These are phyloP conservation scores for Thalpophila matura DNA, from an alignment of 2,888 invertebrate genomes.

Conservation along the genomic window DNA sequence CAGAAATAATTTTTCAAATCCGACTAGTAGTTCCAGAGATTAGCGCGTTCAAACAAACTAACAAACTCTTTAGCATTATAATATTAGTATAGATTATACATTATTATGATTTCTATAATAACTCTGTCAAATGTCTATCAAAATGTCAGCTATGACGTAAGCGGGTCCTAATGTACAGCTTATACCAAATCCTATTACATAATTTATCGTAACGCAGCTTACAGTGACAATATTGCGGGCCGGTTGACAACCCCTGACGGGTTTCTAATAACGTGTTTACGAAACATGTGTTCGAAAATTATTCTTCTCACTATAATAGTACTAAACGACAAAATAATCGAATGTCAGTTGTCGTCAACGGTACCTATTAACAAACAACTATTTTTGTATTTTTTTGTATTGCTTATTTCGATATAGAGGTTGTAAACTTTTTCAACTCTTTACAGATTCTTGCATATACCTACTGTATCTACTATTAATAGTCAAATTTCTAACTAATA, in stretches of 20 bases:
- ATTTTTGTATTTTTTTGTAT: too few relatives aligned
- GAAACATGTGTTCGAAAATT: constrained; percentile 10
- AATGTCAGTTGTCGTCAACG: not conserved
- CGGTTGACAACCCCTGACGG: constrained; percentile 20
- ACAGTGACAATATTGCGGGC: constrained; percentile 24
- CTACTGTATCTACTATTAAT: too few relatives aligned
- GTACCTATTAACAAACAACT: not conserved
- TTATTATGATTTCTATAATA: not conserved
- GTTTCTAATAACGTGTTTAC: constrained; percentile 32
- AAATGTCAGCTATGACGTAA: constrained; percentile 20
- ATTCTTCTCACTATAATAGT: not conserved
- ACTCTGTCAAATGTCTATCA: constrained; percentile 4
- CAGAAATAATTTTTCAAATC: too few relatives aligned
- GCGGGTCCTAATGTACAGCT: constrained; percentile 27
- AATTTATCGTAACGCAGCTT: constrained; percentile 37
- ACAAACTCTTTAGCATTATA: too few relatives aligned
- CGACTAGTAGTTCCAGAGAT: too few relatives aligned
- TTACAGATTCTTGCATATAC: too few relatives aligned
- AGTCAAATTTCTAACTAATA: not conserved
- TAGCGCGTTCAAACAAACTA: too few relatives aligned
- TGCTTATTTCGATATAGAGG: too few relatives aligned
- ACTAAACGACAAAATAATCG: constrained; percentile 2
- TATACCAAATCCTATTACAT: constrained; percentile 27
- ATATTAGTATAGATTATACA: too few relatives aligned
- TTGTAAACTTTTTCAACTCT: too few relatives aligned